A percentile compares a stretch with the other conserved stretches of the same genome.
Conservation (phyloP, 1,140 invertebrate species). For the Leptinotarsa undecemlineata region DNA sequence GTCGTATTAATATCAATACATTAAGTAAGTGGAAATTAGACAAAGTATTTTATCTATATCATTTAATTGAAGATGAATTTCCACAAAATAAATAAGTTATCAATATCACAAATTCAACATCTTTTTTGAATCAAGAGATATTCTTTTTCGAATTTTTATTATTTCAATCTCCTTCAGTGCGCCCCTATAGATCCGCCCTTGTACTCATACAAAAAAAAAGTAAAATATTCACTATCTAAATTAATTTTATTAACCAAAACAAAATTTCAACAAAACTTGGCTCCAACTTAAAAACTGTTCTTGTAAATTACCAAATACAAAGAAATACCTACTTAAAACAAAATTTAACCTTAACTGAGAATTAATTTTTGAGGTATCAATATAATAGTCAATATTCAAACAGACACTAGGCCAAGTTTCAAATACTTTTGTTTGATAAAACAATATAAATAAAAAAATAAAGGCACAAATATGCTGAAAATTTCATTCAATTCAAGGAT, state of each 20-base stretch:
- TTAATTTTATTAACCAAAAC: conserved; percentile 30
- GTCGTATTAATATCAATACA: too few relatives aligned
- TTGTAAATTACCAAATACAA: conserved; percentile 5
- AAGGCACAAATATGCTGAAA: conserved; percentile 46
- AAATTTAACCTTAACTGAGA: conserved; percentile 7
- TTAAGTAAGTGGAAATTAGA: too few relatives aligned
- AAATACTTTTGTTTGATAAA: conserved; percentile 37
- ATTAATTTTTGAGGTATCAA: conserved; percentile 7
- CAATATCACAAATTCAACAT: too few relatives aligned
- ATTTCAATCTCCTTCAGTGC: too few relatives aligned
- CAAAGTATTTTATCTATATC: too few relatives aligned
- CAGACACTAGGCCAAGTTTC: conserved; percentile 43
- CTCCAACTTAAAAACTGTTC: conserved; percentile 10
- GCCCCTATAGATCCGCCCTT: too few relatives aligned
- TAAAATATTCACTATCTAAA: conserved; percentile 14
- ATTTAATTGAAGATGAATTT: too few relatives aligned
- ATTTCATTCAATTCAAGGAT: conserved; percentile 35
- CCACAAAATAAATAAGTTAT: too few relatives aligned
- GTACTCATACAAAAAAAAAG: neutral
- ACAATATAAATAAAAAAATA: conserved; percentile 45
- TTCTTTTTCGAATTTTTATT: too few relatives aligned
- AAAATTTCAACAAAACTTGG: conserved; percentile 26
- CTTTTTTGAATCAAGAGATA: too few relatives aligned
- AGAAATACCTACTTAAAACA: conserved; percentile 9
- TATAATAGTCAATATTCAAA: neutral